Percentiles rank a stretch among this genome's conserved stretches.
These are phyloP conservation scores for Aegotheles bennettii DNA, from an alignment of 2,113 vertebrate genomes.

Conservation along the genomic window DNA sequence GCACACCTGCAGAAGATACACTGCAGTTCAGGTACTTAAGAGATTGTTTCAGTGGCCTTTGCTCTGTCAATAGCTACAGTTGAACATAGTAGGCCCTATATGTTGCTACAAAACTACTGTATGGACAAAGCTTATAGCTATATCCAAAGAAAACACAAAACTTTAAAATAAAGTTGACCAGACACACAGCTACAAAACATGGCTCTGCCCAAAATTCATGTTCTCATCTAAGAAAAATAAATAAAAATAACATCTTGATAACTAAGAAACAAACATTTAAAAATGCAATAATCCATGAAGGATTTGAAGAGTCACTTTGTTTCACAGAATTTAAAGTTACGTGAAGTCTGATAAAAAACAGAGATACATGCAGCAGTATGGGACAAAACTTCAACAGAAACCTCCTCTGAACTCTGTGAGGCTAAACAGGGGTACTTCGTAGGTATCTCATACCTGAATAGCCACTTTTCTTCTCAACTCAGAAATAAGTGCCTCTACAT, in stretches of 20 bases:
- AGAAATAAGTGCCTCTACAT: not conserved
- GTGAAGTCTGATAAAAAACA: not conserved
- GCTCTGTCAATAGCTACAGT: not conserved
- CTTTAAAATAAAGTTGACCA: not conserved
- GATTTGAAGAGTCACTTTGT: not conserved
- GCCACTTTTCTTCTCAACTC: not conserved
- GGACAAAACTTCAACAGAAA: not conserved
- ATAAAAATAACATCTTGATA: not conserved
- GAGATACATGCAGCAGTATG: not conserved
- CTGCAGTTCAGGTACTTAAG: rapidly evolving
- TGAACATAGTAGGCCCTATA: rapidly evolving
- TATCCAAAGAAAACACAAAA: not conserved
- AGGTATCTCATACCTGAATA: not conserved
- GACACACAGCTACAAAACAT: not conserved
- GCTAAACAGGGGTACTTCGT: not conserved
- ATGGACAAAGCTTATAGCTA: not conserved
- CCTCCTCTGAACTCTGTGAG: not conserved
- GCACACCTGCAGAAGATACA: not conserved
- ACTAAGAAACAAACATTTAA: not conserved
- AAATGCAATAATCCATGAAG: not conserved
- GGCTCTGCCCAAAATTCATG: not conserved
- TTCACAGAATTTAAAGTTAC: not conserved
- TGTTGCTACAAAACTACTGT: not conserved
- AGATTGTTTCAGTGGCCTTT: not conserved
- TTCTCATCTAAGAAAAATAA: not conserved